These are phyloP conservation scores for Microcebus tavaratra DNA, from an alignment of 2,113 vertebrate genomes.

Conservation along the genomic window DNA sequence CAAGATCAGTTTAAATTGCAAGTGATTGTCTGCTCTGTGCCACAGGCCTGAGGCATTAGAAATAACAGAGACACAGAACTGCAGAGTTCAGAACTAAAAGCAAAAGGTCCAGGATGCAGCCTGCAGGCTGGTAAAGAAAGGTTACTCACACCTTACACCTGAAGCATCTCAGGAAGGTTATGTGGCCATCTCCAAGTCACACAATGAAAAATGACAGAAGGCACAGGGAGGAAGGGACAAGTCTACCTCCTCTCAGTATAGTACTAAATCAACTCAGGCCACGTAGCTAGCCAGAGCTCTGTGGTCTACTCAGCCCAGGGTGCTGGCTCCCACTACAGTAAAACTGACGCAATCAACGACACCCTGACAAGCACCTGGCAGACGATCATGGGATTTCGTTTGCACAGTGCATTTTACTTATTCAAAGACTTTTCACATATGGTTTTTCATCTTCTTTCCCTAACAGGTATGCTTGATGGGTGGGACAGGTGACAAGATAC, in stretches of 20 bases:
- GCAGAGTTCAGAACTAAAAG: neutral
- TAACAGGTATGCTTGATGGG: rapidly evolving
- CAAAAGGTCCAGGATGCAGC: neutral
- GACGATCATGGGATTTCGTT: rapidly evolving
- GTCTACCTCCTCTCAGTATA: neutral
- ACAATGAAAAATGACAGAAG: neutral
- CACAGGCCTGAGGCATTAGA: neutral
- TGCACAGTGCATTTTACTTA: neutral
- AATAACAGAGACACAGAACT: neutral
- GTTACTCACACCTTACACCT: neutral
- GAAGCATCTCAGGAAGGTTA: neutral
- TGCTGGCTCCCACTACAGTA: neutral
- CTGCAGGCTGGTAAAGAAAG: neutral
- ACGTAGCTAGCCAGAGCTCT: neutral
- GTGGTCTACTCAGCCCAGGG: neutral
- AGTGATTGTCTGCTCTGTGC: too few relatives aligned
- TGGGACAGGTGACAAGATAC: neutral
- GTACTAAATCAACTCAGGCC: neutral
- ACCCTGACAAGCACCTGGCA: neutral
- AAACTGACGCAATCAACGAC: neutral
- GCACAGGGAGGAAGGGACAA: neutral
- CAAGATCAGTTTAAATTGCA: neutral
- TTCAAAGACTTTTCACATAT: neutral
- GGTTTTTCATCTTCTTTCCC: neutral
- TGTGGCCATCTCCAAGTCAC: neutral